These are phyloP conservation scores for Drosophila tani DNA, from an alignment of 1,140 invertebrate genomes.

Conservation along the genomic window DNA sequence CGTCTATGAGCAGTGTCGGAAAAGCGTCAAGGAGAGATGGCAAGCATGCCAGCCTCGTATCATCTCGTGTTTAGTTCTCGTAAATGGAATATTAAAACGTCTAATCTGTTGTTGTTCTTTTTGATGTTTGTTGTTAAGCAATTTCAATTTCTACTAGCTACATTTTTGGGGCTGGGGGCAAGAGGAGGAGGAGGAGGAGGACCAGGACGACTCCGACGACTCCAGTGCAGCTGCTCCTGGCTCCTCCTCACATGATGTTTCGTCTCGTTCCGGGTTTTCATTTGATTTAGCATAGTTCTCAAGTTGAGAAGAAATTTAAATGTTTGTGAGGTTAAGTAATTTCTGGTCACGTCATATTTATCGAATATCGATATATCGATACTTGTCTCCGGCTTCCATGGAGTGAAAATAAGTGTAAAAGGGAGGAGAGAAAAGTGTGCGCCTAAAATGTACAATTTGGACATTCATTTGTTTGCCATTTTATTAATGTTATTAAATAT, in stretches of 20 bases:
- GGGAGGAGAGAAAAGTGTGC: conserved; percentile 53
- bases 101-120: conserved; percentile 49
- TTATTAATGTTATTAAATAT: conserved; percentile 75
- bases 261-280: conserved; percentile 2
- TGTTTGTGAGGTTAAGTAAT: conserved; percentile 66
- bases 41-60: conserved; percentile 54
- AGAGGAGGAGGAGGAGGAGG: not conserved
- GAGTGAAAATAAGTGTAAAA: not conserved
- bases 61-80: conserved; percentile 46
- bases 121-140: conserved; percentile 54
- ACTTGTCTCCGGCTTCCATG: conserved; percentile 19
- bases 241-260: not conserved
- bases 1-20: conserved; percentile 74
- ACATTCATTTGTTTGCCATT: conserved; percentile 62
- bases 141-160: conserved; percentile 82
- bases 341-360: conserved; percentile 22
- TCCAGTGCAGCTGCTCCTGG: not conserved
- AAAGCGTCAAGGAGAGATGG: conserved; percentile 75
- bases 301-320: conserved; percentile 34
- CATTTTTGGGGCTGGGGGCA: conserved; percentile 45
- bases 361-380: conserved; percentile 24
- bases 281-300: conserved; percentile 6
- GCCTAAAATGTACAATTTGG: conserved; percentile 56
- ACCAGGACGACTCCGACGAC: conserved; percentile 5
- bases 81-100: conserved; percentile 77